Evolutionary conservation across 2,113 vertebrate species (phyloP).

Genomic region (Syngnathus typhle): DNA sequence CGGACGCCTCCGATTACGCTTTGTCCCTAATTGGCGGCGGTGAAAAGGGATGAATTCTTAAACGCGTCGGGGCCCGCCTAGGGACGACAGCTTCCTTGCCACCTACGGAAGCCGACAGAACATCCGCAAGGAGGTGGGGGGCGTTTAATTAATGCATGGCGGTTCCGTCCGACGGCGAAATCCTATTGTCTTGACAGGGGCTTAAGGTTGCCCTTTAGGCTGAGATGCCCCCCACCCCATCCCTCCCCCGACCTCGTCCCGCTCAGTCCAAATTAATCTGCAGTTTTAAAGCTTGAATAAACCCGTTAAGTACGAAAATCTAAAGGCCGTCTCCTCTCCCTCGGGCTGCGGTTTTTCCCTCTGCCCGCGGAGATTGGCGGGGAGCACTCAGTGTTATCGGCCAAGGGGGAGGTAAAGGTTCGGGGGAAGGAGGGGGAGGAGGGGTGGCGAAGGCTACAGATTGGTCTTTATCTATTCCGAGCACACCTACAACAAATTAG

Average conservation of each 20-base stretch:
- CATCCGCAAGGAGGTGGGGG: constrained; percentile 50
- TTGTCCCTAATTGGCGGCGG: constrained; percentile 66
- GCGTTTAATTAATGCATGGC: constrained; percentile 68
- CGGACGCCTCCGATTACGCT: constrained; percentile 61
- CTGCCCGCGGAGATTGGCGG: constrained; percentile 68
- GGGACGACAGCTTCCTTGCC: constrained; percentile 43
- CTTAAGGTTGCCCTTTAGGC: constrained; percentile 73
- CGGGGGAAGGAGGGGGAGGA: constrained; percentile 63
- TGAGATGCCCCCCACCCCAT: constrained; percentile 40
- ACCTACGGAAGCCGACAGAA: constrained; percentile 67
- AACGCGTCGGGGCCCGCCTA: constrained; percentile 37
- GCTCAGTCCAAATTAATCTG: constrained; percentile 69
- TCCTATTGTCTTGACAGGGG: constrained; percentile 74
- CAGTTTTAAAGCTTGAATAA: constrained; percentile 73
- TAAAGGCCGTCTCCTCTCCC: constrained; percentile 59
- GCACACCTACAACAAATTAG: constrained; percentile 79
- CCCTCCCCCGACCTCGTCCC: constrained; percentile 25
- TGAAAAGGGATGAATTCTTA: constrained; percentile 64
- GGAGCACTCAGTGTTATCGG: constrained; percentile 70
- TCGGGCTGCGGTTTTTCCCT: constrained; percentile 43
- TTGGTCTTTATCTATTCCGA: constrained; percentile 77
- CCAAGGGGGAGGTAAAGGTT: constrained; percentile 67
- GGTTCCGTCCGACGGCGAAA: constrained; percentile 65
- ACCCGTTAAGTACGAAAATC: constrained; percentile 69
- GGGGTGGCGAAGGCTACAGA: constrained; percentile 65